A percentile compares a stretch with the other conserved stretches of the same genome.
Evolutionary conservation across 35 echinoderm and acorn worm genomes (phyloP).

Genomic region (Stichopus chloronotus): DNA sequence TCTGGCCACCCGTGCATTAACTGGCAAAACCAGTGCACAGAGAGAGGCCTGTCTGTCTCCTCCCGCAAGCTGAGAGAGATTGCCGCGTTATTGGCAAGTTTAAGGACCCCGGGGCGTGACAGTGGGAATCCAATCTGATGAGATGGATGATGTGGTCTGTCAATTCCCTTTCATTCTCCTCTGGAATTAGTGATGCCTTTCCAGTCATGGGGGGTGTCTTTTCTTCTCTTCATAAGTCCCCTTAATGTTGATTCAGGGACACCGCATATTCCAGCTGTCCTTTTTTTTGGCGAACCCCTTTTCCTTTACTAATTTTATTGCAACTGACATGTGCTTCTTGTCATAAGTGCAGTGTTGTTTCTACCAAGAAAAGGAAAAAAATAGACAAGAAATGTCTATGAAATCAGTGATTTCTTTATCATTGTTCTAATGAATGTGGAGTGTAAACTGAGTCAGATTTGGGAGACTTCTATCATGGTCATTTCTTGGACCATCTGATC

Average conservation of each 20-base stretch:
- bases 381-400: background rate
- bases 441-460: background rate
- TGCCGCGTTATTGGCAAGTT: conserved; percentile 20
- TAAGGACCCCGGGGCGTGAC: background rate
- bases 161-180: conserved; percentile 15
- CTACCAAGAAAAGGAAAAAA: conserved; percentile 9
- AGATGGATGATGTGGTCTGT: conserved; percentile 24
- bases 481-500: background rate
- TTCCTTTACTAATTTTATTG: background rate
- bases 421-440: background rate
- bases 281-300: background rate
- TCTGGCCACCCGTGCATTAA: conserved; percentile 4
- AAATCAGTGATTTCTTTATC: background rate
- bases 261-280: background rate
- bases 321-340: background rate
- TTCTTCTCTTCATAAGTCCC: background rate
- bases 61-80: background rate
- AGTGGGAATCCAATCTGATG: background rate
- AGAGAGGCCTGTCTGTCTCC: background rate
- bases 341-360: background rate
- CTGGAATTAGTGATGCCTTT: conserved; percentile 10
- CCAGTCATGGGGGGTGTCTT: background rate
- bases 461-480: background rate
- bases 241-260: conserved; percentile 4
- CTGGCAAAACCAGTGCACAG: background rate